Base-by-base conservation (phyloP, 1,140 invertebrate genomes). In the Bilobella aurantiaca region DNA sequence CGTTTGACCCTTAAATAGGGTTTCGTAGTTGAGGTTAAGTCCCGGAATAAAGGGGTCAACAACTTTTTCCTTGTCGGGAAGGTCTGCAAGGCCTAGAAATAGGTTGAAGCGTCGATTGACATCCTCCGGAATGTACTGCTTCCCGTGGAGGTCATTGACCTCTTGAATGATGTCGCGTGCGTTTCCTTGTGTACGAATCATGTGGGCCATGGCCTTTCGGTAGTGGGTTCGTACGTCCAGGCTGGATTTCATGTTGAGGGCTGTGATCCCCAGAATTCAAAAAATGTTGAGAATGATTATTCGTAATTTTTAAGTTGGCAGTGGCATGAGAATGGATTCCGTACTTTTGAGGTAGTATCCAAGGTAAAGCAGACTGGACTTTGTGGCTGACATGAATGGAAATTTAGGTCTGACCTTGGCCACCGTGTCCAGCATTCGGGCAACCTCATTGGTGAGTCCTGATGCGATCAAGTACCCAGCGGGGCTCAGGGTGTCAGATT, bases 261-360 rank as follows among this genome's bases (percentile, higher is more conserved):
- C 68, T 69, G 46, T 49, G 32, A 5, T 2, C 21, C 18, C 32
- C 46, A 49, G 57, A 59, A 56, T 3, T 62, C 53, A 53, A 53
- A 53, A 42, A 42, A 42, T 12, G 8, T 42, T 42, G 37, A 42
- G n/a, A 42, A 12, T n/a, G n/a, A n/a, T n/a, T n/a, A n/a, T n/a
- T n/a, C n/a, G n/a, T n/a, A n/a, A n/a, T n/a, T n/a, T 18, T 42
- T 42, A 42, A 42, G 34, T 18, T 42, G 34, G 8, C 34, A 42
- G 34, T 18, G 18, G 8, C 34, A 42, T 65, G 18, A 16, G 16
- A 21, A 23, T 18, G 18, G 16, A 27, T n/a, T 28, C 56, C 58
- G 46, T 62, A 67, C 66, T 47, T 64, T 69, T 69, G 2, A 69
- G 58, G 37, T 66, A 64, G 58, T 69, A 69, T 2, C 62, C 68